A percentile compares a stretch with the other conserved stretches of the same genome.
These are phyloP conservation scores for Cinclus cinclus DNA, from an alignment of 2,113 vertebrate genomes.

Conservation along the genomic window DNA sequence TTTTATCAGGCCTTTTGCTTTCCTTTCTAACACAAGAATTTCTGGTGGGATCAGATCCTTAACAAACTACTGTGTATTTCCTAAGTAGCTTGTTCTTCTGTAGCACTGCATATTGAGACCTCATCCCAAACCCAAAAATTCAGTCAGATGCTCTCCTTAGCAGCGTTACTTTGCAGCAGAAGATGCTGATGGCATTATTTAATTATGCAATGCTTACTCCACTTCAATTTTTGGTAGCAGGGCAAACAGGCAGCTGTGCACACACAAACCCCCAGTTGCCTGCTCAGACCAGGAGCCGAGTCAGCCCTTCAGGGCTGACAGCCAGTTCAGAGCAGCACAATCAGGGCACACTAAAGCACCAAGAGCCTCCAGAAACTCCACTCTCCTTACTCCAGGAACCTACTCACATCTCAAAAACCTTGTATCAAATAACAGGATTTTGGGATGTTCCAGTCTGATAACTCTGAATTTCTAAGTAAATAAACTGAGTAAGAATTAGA, in stretches of 20 bases:
- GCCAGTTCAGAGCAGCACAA: not conserved
- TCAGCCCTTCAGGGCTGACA: not conserved
- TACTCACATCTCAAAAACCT: not conserved
- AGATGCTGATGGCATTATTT: not conserved
- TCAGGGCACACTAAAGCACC: not conserved
- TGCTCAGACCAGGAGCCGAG: not conserved
- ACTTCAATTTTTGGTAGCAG: not conserved
- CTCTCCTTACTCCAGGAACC: not conserved
- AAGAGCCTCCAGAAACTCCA: not conserved
- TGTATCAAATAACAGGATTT: not conserved
- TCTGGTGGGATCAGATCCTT: not conserved
- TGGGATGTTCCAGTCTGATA: not conserved
- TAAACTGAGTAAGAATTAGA: not conserved
- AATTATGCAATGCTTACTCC: not conserved
- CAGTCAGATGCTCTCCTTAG: not conserved
- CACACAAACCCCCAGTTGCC: not conserved
- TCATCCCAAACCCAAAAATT: not conserved
- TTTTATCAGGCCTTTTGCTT: conserved; percentile 52
- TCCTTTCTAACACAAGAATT: conserved; percentile 28
- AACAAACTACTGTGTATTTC: not conserved
- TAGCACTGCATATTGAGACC: fast-evolving
- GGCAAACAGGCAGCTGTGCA: not conserved
- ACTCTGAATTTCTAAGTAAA: not conserved
- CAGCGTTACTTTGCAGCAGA: not conserved
- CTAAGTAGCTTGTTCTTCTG: not conserved